phyloP scores from a whole-genome alignment of 2,888 invertebrate genomes.

The Blera fallax region DNA sequence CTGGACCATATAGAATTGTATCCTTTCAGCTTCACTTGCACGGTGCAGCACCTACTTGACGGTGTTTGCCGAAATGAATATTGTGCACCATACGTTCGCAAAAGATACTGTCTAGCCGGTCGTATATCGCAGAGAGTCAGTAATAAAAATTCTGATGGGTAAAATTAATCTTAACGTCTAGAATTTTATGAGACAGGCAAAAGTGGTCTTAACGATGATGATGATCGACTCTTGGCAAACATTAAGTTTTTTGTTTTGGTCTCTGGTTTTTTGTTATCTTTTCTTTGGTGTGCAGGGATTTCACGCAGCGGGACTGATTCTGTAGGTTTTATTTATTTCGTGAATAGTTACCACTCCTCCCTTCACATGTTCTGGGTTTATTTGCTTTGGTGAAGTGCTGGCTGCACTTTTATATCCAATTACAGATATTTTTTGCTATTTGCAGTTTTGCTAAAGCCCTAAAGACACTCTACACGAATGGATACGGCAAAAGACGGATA shows the following conservation, averaged over 20 bases:
- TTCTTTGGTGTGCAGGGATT: slow-evolving; percentile 46
- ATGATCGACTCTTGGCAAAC: slow-evolving; percentile 72
- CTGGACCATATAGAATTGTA: slow-evolving; percentile 57
- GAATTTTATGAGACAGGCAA: slow-evolving; percentile 71
- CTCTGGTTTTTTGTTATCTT: slow-evolving; percentile 1
- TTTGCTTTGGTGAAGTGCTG: slow-evolving; percentile 67
- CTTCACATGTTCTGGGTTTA: slow-evolving; percentile 51
- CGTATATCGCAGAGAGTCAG: slow-evolving; percentile 28
- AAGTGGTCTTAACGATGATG: slow-evolving; percentile 72
- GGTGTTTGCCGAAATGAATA: slow-evolving; percentile 40
- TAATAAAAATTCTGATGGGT: slow-evolving; percentile 68
- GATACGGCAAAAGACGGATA: slow-evolving; percentile 10
- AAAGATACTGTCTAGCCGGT: slow-evolving; percentile 45
- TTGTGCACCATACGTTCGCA: slow-evolving; percentile 41
- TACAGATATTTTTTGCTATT: slow-evolving; percentile 67
- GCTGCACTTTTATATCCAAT: slow-evolving; percentile 71
- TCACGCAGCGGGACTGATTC: slow-evolving; percentile 65
- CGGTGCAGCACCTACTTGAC: slow-evolving; percentile 16
- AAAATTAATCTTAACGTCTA: slow-evolving; percentile 70
- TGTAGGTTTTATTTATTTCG: slow-evolving; percentile 69
- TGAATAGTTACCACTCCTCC: slow-evolving; percentile 63
- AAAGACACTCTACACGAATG: slow-evolving; percentile 36
- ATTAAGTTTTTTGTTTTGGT: slow-evolving; percentile 48
- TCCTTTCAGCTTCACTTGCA: slow-evolving; percentile 15
- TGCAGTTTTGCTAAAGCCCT: slow-evolving; percentile 41